phyloP scores from a whole-genome alignment of 2,797 vertebrate genomes.

The Telmatherina bonti region DNA sequence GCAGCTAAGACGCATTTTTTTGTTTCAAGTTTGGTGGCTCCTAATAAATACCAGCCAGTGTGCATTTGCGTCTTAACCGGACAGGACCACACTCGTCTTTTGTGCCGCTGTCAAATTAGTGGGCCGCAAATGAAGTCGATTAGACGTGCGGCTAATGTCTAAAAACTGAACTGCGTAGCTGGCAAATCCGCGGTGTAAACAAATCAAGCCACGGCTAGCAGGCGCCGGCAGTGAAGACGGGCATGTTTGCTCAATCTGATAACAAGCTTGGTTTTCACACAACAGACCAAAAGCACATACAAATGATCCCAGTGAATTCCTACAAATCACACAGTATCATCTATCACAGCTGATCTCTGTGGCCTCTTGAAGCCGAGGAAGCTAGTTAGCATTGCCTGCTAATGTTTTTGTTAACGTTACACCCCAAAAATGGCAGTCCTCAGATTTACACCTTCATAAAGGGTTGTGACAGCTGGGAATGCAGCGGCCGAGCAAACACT shows the following conservation, averaged over 20 bases:
- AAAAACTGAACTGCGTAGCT: slow-evolving; percentile 81
- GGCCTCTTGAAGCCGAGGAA: slow-evolving; percentile 43
- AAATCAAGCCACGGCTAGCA: slow-evolving; percentile 70
- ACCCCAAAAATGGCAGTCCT: slow-evolving; percentile 84
- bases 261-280: slow-evolving; percentile 26
- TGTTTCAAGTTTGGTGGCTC: slow-evolving; percentile 32
- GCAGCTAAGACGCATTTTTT: slow-evolving; percentile 44
- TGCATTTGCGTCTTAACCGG: not conserved
- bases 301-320: slow-evolving; percentile 49
- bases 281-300: slow-evolving; percentile 22
- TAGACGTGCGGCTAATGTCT: slow-evolving; percentile 71
- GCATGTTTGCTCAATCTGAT: slow-evolving; percentile 15
- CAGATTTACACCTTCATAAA: slow-evolving; percentile 75
- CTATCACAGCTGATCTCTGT: slow-evolving; percentile 65
- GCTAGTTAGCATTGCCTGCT: slow-evolving; percentile 59
- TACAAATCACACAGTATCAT: slow-evolving; percentile 37
- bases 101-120: slow-evolving; percentile 58
- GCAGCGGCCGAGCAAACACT: slow-evolving; percentile 43
- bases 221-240: slow-evolving; percentile 58
- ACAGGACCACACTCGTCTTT: slow-evolving; percentile 31
- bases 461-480: slow-evolving; percentile 81
- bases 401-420: slow-evolving; percentile 82
- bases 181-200: slow-evolving; percentile 83
- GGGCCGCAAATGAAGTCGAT: slow-evolving; percentile 52
- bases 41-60: slow-evolving; percentile 12